Percentiles rank a stretch among this genome's conserved stretches.
Evolutionary conservation across 2,888 invertebrate genomes (phyloP).

Genomic region (Hydroisotoma schaefferi): DNA sequence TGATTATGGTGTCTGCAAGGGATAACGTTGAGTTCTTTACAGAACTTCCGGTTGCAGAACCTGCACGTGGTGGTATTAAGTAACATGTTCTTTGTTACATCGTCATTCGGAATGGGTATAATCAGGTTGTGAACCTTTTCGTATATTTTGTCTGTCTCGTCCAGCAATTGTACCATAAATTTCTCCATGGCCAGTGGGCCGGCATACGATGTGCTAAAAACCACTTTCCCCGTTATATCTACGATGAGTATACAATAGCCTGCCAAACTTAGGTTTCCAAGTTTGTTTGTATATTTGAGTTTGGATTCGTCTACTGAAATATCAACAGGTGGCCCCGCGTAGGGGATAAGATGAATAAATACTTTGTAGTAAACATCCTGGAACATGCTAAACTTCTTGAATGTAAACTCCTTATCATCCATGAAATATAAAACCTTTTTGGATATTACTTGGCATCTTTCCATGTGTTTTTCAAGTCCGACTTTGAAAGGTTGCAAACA

Average conservation of each 20-base stretch:
- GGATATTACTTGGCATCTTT: not conserved
- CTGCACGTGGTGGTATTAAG: too few species aligned
- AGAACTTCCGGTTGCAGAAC: too few species aligned
- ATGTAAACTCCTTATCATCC: not conserved
- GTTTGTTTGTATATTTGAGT: not conserved
- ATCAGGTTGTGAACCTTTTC: too few species aligned
- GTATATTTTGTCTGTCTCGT: too few species aligned
- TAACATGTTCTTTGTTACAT: too few species aligned
- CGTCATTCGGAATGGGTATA: too few species aligned
- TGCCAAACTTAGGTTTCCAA: not conserved
- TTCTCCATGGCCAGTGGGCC: too few species aligned
- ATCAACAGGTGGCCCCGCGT: not conserved
- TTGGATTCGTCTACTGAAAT: not conserved
- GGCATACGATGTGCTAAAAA: too few species aligned
- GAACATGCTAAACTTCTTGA: not conserved
- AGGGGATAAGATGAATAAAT: not conserved
- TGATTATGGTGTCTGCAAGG: too few species aligned
- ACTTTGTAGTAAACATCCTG: not conserved
- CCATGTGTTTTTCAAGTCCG: not conserved
- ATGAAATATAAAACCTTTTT: not conserved
- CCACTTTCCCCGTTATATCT: not conserved
- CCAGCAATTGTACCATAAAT: too few species aligned
- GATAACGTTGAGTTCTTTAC: too few species aligned
- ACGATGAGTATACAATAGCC: not conserved
- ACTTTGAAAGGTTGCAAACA: not conserved